phyloP scores from a whole-genome alignment of 2,797 vertebrate genomes.

The Artibeus jamaicensis region DNA sequence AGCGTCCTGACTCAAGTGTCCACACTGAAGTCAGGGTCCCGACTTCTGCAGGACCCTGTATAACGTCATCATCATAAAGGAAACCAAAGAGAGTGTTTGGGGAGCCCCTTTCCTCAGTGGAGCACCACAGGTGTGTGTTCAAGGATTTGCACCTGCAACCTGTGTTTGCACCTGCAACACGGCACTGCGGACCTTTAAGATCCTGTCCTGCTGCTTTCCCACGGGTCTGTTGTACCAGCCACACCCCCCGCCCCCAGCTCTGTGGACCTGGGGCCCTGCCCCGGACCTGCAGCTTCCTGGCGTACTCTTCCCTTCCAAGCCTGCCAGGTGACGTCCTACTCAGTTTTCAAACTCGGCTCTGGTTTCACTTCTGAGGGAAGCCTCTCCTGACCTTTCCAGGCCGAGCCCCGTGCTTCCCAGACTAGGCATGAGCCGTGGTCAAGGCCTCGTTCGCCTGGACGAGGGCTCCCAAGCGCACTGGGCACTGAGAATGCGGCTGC shows the following conservation, averaged over 20 bases:
- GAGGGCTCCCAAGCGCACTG: neutral
- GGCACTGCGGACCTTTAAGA: neutral
- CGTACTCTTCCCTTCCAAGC: neutral
- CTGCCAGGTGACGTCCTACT: constrained; percentile 44
- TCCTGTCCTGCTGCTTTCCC: neutral
- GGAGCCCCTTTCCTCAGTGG: neutral
- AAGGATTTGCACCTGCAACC: neutral
- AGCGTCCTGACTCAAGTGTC: no score
- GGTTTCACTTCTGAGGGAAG: neutral
- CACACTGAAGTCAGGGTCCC: no score
- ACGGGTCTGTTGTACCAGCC: rapidly evolving
- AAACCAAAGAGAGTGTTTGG: neutral
- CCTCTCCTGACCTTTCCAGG: constrained; percentile 40
- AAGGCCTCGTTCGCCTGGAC: no score
- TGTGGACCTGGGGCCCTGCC: neutral
- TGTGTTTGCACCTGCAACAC: no score
- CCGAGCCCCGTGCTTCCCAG: neutral
- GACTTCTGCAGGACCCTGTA: no score
- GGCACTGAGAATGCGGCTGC: neutral
- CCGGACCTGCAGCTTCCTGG: neutral
- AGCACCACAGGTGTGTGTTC: rapidly evolving
- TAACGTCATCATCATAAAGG: neutral
- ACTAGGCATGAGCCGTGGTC: no score
- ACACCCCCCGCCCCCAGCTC: no score
- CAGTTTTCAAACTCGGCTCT: constrained; percentile 21